phyloP scores from a whole-genome alignment of 37 sponge, comb jelly and placozoan genomes.

The Axinella damicornis region DNA sequence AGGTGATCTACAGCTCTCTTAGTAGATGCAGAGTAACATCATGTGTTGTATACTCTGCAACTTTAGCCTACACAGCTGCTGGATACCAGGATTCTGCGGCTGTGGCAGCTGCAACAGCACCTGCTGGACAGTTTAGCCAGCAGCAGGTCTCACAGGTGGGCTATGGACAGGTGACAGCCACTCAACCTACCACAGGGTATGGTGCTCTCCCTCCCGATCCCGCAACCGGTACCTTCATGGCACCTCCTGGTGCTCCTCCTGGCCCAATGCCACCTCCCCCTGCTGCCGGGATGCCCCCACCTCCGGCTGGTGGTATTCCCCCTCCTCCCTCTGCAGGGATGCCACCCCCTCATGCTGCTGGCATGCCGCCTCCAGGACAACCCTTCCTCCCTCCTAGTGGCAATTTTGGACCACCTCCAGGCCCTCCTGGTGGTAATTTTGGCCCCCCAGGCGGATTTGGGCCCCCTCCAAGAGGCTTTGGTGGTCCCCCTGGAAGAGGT shows the following conservation, averaged over 20 bases:
- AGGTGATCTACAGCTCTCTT: no score
- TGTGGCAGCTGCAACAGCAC: background rate
- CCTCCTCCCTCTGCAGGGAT: conserved; percentile 6
- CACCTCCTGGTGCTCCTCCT: conserved; percentile 16
- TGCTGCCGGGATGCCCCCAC: background rate
- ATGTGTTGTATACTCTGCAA: no score
- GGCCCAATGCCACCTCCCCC: conserved; percentile 5
- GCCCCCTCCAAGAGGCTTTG: conserved; percentile 10
- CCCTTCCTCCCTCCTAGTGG: background rate
- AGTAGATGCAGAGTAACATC: no score
- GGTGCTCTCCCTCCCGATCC: conserved; percentile 14
- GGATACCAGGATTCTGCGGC: background rate
- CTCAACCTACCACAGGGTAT: background rate
- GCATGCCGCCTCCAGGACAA: background rate
- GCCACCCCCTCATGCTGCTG: background rate
- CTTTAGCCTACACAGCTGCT: background rate
- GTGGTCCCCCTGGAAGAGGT: background rate
- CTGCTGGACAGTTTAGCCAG: background rate
- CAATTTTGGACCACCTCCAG: background rate
- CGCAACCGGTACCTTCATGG: background rate
- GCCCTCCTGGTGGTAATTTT: conserved; percentile 14
- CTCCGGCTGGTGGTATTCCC: background rate
- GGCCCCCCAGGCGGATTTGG: conserved; percentile 11
- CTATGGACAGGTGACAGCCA: conserved; percentile 1
- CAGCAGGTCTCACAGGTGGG: background rate